Base-by-base conservation (phyloP, 2,888 invertebrate genomes). In the Temnothorax ravouxi region DNA sequence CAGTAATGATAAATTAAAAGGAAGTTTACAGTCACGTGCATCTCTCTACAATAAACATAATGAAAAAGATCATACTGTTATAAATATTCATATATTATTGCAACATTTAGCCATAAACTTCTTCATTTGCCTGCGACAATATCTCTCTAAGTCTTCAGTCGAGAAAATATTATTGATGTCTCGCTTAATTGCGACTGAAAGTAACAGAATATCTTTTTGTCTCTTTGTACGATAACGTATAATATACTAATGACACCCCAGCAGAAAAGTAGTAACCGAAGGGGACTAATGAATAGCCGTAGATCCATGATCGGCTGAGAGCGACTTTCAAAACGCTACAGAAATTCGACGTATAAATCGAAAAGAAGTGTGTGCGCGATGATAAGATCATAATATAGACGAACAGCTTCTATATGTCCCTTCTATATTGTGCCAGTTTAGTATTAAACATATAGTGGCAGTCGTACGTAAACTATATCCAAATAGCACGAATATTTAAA, bases 81-180 rank as follows among this genome's bases (percentile, higher is more conserved):
- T 74, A 25, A 74, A 74, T 44, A 61, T 13, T 25, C 61, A 0
- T 56, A 11, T 41, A 41, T 72, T 72, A 38, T 56, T 25, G n/a
- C 11, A 8, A 34, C 3, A 47, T 62, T 29, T 18, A 62, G n/a
- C 11, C n/a, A 59, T 66, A 25, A 59, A 61, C 38, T 44, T 44
- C 2, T 47, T 47, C 18, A 61, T 74, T 74, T 74, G 25, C 6
- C 8, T 61, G 3, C 56, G 13, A 72, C 18, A 74, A 29, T 41
- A 25, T 52, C 13, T 69, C n/a, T 52, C 29, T 29, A 66, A 4
- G 21, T 54, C n/a, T 44, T 29, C 8, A 29, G 47, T 18, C 13
- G 29, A 9, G 11, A 18, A 3, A 13, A 50, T 29, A n/a, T 59
- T 74, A 44, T 44, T 59, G 15, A 25, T 38, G 11, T 74, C 25